Percentiles rank a stretch among this genome's conserved stretches.
These are phyloP conservation scores for Arion vulgaris DNA, from an alignment of 1,140 invertebrate genomes.

Conservation along the genomic window DNA sequence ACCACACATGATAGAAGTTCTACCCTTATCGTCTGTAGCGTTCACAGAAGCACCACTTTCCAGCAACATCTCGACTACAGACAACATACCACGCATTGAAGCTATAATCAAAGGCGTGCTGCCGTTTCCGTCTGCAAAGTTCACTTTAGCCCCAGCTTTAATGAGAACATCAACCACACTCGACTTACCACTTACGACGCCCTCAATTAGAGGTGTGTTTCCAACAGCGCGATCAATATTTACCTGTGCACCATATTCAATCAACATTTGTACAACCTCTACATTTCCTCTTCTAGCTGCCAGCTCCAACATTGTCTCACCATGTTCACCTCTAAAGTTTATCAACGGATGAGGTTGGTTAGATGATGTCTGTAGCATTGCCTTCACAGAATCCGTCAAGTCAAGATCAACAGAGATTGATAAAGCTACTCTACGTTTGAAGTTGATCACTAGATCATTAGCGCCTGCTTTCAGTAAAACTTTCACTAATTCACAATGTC, in stretches of 20 bases:
- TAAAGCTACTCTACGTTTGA: constrained; percentile 12
- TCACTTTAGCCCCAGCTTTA: constrained; percentile 10
- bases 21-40: constrained; percentile 4
- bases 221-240: background rate
- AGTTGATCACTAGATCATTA: constrained; percentile 18
- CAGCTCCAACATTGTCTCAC: background rate
- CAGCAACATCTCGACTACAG: background rate
- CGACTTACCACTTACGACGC: constrained; percentile 2
- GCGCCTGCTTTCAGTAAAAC: background rate
- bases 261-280: constrained; percentile 9
- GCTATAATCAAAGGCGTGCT: constrained; percentile 28
- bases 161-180: constrained; percentile 10
- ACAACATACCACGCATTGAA: background rate
- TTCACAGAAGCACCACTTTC: background rate
- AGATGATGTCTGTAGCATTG: background rate
- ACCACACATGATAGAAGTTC: constrained; percentile 11
- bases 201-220: constrained; percentile 16
- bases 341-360: background rate
- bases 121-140: constrained; percentile 14
- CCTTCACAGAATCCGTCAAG: background rate
- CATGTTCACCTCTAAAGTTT: constrained; percentile 29
- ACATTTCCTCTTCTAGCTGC: constrained; percentile 8
- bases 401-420: constrained; percentile 9
- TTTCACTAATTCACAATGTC: background rate
- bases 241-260: constrained; percentile 8